Conservation (phyloP, 2,888 invertebrate species). For the Sialis fuliginosa region DNA sequence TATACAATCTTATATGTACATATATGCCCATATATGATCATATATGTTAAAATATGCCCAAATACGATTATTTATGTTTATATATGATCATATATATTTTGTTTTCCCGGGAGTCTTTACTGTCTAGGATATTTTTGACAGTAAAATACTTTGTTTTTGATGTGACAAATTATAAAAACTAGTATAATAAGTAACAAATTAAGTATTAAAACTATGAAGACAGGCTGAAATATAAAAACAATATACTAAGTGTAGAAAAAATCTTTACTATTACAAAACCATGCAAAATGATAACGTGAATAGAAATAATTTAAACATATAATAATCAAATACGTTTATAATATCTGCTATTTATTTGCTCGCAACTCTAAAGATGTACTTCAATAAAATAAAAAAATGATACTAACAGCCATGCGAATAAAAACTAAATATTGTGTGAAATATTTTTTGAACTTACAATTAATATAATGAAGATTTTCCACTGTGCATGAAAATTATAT, state of each 20-base stretch:
- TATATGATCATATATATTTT: no score
- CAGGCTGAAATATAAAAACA: background rate
- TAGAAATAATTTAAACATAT: conserved; percentile 2
- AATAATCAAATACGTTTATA: background rate
- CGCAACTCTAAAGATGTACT: no score
- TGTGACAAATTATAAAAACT: background rate
- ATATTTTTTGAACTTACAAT: conserved; percentile 20
- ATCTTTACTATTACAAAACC: background rate
- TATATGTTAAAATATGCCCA: no score
- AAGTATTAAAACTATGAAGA: background rate
- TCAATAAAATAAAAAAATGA: no score
- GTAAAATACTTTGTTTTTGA: background rate
- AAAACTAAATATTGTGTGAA: background rate
- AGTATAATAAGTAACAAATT: background rate
- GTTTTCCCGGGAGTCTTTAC: no score
- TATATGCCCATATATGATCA: no score
- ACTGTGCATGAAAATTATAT: conserved; percentile 11
- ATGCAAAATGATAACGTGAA: background rate
- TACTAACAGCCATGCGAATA: background rate
- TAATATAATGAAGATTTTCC: conserved; percentile 24
- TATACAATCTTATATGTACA: no score
- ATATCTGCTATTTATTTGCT: background rate
- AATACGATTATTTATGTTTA: no score
- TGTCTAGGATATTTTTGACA: no score
- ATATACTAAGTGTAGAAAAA: background rate